Percentiles rank a stretch among this genome's conserved stretches.
Evolutionary conservation across 2,888 invertebrate genomes (phyloP).

Genomic region (Lobophora halterata): DNA sequence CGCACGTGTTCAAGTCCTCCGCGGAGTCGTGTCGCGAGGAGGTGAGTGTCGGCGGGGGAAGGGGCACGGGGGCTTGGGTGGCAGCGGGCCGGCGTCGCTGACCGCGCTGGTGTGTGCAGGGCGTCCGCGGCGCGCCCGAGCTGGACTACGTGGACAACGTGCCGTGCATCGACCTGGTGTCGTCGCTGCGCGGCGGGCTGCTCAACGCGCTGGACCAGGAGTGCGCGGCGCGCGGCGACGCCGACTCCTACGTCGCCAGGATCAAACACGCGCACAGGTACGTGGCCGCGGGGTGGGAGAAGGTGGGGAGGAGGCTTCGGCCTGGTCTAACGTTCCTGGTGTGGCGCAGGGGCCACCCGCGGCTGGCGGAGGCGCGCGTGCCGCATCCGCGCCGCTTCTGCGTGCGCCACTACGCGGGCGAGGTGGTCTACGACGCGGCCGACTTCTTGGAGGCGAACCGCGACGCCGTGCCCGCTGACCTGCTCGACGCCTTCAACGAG

Average conservation of each 20-base stretch:
- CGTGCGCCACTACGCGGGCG: conserved; percentile 90
- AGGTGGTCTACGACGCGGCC: conserved; percentile 92
- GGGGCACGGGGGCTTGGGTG: too few relatives aligned
- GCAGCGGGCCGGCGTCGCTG: too few relatives aligned
- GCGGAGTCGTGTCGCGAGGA: conserved; percentile 97
- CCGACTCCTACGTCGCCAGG: conserved; percentile 63
- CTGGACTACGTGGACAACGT: conserved; percentile 97
- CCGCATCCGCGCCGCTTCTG: conserved; percentile 91
- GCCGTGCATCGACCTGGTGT: conserved; percentile 97
- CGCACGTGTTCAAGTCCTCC: conserved; percentile 96
- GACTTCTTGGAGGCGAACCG: conserved; percentile 95
- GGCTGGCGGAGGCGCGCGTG: conserved; percentile 89
- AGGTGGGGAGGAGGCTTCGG: too few relatives aligned
- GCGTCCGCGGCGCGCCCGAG: conserved; percentile 93
- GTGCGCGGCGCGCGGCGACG: conserved; percentile 91
- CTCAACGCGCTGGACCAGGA: conserved; percentile 96
- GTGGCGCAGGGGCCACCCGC: conserved; percentile 85
- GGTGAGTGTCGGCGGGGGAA: conserved; percentile 87
- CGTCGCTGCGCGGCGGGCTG: conserved; percentile 94
- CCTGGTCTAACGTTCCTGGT: not conserved
- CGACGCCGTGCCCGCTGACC: conserved; percentile 94
- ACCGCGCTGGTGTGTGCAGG: conserved; percentile 52
- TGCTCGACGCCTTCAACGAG: conserved; percentile 95
- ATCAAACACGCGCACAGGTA: conserved; percentile 60
- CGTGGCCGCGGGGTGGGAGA: too few relatives aligned